Percentiles rank a stretch among this genome's conserved stretches.
Conservation (phyloP, 1,140 invertebrate species). For the Ceratosolen solmsi region DNA sequence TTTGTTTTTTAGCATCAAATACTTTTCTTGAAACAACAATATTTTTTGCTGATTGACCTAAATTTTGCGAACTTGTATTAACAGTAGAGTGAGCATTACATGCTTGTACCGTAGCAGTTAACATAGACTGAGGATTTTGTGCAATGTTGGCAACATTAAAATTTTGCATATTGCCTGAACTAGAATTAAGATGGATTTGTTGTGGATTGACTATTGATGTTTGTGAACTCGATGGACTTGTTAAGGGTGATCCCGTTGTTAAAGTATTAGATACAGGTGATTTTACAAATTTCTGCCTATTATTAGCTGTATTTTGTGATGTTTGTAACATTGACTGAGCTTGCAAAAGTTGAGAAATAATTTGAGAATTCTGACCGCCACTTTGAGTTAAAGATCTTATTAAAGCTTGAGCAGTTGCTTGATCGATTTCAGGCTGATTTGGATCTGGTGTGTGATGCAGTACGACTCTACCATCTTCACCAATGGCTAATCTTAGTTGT, state of each 20-base stretch:
- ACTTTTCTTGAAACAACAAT: constrained; percentile 40
- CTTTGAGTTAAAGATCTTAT: constrained; percentile 68
- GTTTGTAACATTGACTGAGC: constrained; percentile 60
- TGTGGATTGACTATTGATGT: constrained; percentile 28
- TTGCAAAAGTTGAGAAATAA: constrained; percentile 69
- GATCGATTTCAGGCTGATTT: constrained; percentile 70
- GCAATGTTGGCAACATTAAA: constrained; percentile 42
- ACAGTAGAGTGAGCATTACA: constrained; percentile 26
- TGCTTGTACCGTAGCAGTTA: constrained; percentile 34
- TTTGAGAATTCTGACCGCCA: constrained; percentile 67
- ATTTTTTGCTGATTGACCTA: constrained; percentile 43
- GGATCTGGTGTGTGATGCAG: constrained; percentile 72
- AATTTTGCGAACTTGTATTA: constrained; percentile 38
- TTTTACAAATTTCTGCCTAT: constrained; percentile 62
- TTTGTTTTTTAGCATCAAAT: constrained; percentile 49
- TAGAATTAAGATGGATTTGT: constrained; percentile 48
- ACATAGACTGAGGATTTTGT: constrained; percentile 38
- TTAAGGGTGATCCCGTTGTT: constrained; percentile 29
- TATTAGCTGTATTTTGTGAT: constrained; percentile 52
- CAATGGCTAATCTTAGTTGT: constrained; percentile 71
- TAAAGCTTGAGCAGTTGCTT: constrained; percentile 69
- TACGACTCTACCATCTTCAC: constrained; percentile 73
- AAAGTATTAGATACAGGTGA: constrained; percentile 57
- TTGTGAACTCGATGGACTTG: constrained; percentile 58
- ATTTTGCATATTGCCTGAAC: constrained; percentile 41